These are phyloP conservation scores for Athalia circularis DNA, from an alignment of 2,888 invertebrate species.

Conservation along the genomic window DNA sequence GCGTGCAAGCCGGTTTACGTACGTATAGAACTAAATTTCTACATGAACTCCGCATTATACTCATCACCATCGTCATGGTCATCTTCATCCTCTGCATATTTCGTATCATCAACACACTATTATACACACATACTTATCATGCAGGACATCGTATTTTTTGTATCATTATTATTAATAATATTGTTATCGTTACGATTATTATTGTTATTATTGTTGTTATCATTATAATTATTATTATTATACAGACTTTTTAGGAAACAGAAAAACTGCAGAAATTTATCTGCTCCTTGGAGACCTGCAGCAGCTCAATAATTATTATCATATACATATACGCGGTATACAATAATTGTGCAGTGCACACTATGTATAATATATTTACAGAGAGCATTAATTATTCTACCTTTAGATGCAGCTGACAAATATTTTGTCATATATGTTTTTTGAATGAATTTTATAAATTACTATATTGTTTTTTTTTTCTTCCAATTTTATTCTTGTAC, in stretches of 20 bases:
- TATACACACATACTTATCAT: background rate
- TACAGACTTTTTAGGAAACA: constrained; percentile 33
- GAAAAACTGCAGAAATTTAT: background rate
- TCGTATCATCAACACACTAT: background rate
- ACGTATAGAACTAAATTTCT: background rate
- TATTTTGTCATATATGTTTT: constrained; percentile 52
- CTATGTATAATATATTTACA: constrained; percentile 57
- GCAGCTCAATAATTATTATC: background rate
- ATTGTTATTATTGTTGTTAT: no score
- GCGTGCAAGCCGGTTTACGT: background rate
- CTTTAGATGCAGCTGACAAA: constrained; percentile 60
- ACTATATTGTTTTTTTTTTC: background rate
- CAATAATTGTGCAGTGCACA: constrained; percentile 53
- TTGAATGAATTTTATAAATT: constrained; percentile 29
- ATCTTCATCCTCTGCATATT: background rate
- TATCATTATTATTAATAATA: no score
- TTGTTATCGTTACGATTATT: no score
- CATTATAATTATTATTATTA: background rate
- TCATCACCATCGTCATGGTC: background rate
- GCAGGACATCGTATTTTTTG: background rate
- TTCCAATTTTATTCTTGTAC: no score
- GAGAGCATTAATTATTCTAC: constrained; percentile 50
- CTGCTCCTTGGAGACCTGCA: constrained; percentile 57
- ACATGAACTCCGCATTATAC: background rate
- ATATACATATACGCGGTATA: background rate